These are phyloP conservation scores for Hestina assimilis DNA, from an alignment of 1,140 invertebrate genomes.

Conservation along the genomic window DNA sequence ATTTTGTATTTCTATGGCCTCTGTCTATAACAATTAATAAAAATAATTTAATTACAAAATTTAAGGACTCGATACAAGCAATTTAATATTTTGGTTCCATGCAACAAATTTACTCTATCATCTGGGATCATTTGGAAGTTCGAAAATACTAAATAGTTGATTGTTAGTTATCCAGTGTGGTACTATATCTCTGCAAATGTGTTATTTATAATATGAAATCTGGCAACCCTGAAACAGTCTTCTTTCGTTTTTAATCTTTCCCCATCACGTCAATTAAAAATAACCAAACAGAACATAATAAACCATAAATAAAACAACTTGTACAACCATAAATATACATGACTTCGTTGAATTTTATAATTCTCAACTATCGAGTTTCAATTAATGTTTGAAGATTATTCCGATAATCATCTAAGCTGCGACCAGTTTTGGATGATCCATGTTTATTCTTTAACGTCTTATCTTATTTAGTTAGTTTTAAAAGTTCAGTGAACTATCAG, in stretches of 20 bases:
- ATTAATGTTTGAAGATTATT: conserved; percentile 20
- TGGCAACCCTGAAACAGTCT: too few relatives aligned
- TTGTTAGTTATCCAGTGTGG: too few relatives aligned
- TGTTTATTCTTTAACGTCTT: not conserved
- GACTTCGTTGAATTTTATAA: conserved; percentile 21
- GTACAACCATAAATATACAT: conserved; percentile 13
- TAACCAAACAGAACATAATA: conserved; percentile 11
- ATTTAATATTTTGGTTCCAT: too few relatives aligned
- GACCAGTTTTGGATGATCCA: conserved; percentile 4
- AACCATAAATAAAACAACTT: conserved; percentile 9
- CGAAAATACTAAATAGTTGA: too few relatives aligned
- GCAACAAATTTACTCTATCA: too few relatives aligned
- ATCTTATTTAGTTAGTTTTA: not conserved
- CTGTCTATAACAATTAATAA: too few relatives aligned
- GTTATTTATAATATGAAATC: too few relatives aligned
- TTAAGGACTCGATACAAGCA: too few relatives aligned
- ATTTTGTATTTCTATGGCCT: too few relatives aligned
- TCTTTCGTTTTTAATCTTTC: not conserved
- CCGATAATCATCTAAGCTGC: conserved; percentile 8
- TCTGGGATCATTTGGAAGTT: too few relatives aligned
- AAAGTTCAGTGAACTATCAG: conserved; percentile 3
- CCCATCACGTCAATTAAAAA: conserved; percentile 14
- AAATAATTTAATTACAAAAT: too few relatives aligned
- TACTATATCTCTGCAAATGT: too few relatives aligned
- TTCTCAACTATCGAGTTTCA: conserved; percentile 22